Evolutionary conservation across 2,797 vertebrate genomes (phyloP).

Genomic region (Galaxias olidus): DNA sequence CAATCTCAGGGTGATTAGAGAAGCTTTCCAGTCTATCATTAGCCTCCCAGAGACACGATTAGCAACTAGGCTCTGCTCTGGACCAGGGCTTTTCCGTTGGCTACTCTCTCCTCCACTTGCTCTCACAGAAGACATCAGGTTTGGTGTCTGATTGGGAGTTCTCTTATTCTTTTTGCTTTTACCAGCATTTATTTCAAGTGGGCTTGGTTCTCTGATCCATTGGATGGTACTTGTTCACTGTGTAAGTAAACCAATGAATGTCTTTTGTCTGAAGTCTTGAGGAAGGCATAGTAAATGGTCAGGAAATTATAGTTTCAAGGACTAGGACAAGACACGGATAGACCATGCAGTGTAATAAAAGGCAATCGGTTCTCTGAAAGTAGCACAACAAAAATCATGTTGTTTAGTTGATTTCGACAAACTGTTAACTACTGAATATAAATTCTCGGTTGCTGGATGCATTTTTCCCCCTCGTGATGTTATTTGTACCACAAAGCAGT

Average conservation of each 20-base stretch:
- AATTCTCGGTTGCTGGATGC: slow-evolving; percentile 16
- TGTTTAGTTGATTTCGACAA: neutral
- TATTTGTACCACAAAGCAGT: slow-evolving; percentile 2
- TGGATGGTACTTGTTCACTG: slow-evolving; percentile 37
- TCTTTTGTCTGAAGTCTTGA: slow-evolving; percentile 16
- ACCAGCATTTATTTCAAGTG: no score
- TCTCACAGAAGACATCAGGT: slow-evolving; percentile 14
- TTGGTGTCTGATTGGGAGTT: slow-evolving; percentile 34
- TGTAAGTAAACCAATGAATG: slow-evolving; percentile 64
- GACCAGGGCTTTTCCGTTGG: slow-evolving; percentile 56
- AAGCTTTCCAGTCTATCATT: slow-evolving; percentile 90
- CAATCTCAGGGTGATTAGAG: slow-evolving; percentile 82
- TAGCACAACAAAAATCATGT: neutral
- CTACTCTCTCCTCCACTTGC: slow-evolving; percentile 37
- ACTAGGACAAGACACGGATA: no score
- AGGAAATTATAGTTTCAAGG: neutral
- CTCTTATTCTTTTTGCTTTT: slow-evolving; percentile 24
- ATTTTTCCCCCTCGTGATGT: slow-evolving; percentile 15
- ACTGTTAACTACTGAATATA: slow-evolving; percentile 15
- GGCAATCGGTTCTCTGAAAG: no score
- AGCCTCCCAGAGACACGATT: slow-evolving; percentile 79
- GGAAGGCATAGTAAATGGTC: neutral
- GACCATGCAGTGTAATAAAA: no score
- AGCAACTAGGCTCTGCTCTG: slow-evolving; percentile 63
- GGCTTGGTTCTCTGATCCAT: slow-evolving; percentile 19